These are phyloP conservation scores for Hypercompe scribonia DNA, from an alignment of 2,888 invertebrate species.

Conservation along the genomic window DNA sequence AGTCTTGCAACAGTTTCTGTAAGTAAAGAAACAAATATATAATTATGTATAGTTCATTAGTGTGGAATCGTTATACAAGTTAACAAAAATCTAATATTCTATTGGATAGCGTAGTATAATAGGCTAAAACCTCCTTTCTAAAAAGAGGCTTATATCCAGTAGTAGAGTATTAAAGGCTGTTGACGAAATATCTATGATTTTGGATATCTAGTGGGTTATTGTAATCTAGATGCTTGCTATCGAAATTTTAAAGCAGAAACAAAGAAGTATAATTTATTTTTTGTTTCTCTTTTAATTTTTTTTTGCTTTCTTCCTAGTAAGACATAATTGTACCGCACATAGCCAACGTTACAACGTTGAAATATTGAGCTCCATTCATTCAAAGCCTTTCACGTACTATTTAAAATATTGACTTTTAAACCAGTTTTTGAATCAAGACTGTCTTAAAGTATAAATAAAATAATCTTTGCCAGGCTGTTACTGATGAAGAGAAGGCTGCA, in stretches of 20 bases:
- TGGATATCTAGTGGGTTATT: neutral
- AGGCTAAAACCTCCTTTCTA: too few relatives aligned
- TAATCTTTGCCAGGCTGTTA: constrained; percentile 31
- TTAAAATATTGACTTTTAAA: too few relatives aligned
- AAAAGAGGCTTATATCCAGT: too few relatives aligned
- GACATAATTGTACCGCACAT: neutral
- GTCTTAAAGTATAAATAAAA: neutral
- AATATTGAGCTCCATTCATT: neutral
- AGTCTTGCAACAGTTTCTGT: constrained; percentile 28
- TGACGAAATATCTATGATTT: neutral
- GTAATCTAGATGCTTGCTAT: neutral
- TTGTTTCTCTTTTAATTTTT: too few relatives aligned
- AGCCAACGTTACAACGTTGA: neutral
- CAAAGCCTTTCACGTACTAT: neutral
- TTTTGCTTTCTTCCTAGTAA: too few relatives aligned
- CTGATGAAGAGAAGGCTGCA: constrained; percentile 41
- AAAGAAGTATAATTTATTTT: neutral
- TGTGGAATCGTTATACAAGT: neutral
- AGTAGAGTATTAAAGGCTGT: too few relatives aligned
- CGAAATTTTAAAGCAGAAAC: neutral
- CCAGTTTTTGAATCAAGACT: neutral
- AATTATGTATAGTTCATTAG: neutral
- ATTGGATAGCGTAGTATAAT: neutral
- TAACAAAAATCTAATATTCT: neutral
- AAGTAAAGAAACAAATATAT: neutral